Evolutionary conservation across 2,888 invertebrate genomes (phyloP), one percentile per base, ranked within the genome.

Genomic region (Lithophane ornitopus): DNA sequence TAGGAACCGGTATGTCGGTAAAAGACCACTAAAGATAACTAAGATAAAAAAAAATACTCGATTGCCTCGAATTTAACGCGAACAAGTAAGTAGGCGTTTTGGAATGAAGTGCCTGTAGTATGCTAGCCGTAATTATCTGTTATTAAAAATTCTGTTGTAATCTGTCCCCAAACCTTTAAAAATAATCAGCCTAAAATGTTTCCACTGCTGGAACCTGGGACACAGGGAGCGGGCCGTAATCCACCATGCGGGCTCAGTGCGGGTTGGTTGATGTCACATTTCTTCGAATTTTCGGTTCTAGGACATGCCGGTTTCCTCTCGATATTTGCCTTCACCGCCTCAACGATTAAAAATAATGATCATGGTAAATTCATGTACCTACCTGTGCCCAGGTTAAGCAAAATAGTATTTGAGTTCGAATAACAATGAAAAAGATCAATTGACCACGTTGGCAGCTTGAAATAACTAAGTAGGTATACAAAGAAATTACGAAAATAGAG

Each of bases 21-120:
- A 65, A 72, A 76, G 7, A 39, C 65, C 63, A 77, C 56, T 69
- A 41, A 75, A 73, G n/a, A n/a, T n/a, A n/a, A n/a, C 66, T 72
- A 62, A 77, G 28, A 65, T 41, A 9, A 9, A 34, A 76, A 72
- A 78, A 85, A 77, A 56, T 59, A 84, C 74, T 80, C 28, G 88
- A 56, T 75, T 68, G 65, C 89, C 86, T 89, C 81, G 80, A 75
- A 78, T 81, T 72, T 59, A 69, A 82, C 78, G 59, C 3, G n/a
- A 74, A 67, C 49, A 34, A 73, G 63, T 41, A 39, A 39, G 54
- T 70, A 52, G 49, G 56, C 41, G 56, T 73, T 75, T 72, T 56
- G 59, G 49, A 63, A 62, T 69, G 44, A 19, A 34, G 44, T 11
- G 2, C 44, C 41, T 69, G 11, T 11, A 16, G 26, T 46, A 3